Evolutionary conservation across 2,113 vertebrate genomes (phyloP).

Genomic region (Otocyon megalotis): DNA sequence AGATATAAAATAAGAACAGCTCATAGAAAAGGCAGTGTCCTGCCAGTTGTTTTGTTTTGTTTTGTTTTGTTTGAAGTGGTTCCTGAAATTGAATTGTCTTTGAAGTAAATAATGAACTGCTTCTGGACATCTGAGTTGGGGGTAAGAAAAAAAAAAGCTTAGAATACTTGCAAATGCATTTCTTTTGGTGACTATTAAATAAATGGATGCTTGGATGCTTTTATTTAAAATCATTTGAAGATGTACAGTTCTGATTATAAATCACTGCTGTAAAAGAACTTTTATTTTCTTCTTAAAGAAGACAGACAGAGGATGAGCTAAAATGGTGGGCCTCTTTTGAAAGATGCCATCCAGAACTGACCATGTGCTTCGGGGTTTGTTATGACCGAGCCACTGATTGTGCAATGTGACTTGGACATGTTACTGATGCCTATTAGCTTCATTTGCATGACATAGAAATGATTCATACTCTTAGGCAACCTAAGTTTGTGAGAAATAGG

Average conservation of each 20-base stretch:
- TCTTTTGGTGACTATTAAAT: background rate
- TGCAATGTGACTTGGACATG: conserved; percentile 35
- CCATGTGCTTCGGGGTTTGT: conserved; percentile 38
- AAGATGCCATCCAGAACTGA: background rate
- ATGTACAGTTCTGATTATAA: background rate
- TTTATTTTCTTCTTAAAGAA: background rate
- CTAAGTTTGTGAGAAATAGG: conserved; percentile 20
- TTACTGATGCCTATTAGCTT: conserved; percentile 8
- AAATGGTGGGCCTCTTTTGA: background rate
- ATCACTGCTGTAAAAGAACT: background rate
- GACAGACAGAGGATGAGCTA: background rate
- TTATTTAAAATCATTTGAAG: conserved; percentile 44
- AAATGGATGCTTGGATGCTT: background rate
- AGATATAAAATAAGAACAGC: background rate
- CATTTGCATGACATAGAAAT: background rate
- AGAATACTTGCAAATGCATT: background rate
- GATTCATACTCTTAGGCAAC: conserved; percentile 59
- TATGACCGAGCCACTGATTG: background rate
- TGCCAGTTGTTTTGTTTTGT: background rate
- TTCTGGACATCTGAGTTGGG: background rate
- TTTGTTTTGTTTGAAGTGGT: background rate
- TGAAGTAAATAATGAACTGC: conserved; percentile 38
- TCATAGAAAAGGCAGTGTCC: background rate
- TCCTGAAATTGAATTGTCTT: conserved; percentile 15
- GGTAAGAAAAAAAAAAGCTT: background rate